Percentiles rank a stretch among this genome's conserved stretches.
These are phyloP conservation scores for Bubo scandiacus DNA, from an alignment of 2,113 vertebrate species.

Conservation along the genomic window DNA sequence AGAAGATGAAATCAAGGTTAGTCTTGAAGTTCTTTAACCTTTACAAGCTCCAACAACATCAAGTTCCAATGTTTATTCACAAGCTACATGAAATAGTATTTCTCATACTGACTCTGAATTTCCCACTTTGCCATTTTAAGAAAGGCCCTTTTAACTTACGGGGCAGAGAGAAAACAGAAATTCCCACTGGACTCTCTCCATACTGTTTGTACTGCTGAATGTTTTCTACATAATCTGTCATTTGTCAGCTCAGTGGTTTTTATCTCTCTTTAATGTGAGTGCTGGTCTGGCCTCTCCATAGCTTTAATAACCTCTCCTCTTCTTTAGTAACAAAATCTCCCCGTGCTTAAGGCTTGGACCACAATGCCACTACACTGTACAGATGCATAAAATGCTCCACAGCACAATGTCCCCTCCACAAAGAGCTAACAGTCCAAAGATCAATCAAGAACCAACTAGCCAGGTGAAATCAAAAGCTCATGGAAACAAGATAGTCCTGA, in stretches of 20 bases:
- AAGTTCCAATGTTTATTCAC: background rate
- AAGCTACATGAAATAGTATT: background rate
- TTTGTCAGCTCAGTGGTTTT: background rate
- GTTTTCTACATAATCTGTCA: background rate
- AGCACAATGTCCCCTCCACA: background rate
- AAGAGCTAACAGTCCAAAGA: background rate
- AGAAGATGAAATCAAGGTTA: background rate
- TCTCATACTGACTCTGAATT: background rate
- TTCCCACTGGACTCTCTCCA: background rate
- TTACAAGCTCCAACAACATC: background rate
- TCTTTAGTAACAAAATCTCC: background rate
- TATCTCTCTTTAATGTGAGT: background rate
- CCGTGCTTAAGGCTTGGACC: background rate
- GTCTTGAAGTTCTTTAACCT: background rate
- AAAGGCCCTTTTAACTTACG: background rate
- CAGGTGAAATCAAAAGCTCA: background rate
- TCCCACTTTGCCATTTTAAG: background rate
- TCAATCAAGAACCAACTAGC: background rate
- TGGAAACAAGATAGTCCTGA: background rate
- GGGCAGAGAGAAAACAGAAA: background rate
- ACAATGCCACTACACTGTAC: background rate
- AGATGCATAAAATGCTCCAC: background rate
- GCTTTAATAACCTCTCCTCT: background rate
- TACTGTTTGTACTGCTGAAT: background rate
- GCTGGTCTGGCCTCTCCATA: background rate